Evolutionary conservation across 2,888 invertebrate species (phyloP).

Genomic region (Erebia epiphron): DNA sequence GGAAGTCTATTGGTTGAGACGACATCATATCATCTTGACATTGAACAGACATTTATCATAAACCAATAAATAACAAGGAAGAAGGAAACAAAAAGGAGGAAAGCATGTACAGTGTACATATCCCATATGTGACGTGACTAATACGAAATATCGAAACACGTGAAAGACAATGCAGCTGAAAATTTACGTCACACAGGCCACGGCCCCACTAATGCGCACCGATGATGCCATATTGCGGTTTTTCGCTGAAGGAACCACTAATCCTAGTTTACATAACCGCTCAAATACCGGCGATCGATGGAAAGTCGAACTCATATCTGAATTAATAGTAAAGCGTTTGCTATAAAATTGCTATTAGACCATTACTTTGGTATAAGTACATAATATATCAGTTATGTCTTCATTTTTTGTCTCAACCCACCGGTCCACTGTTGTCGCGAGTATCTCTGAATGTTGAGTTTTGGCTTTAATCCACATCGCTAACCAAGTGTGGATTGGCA

Average conservation of each 20-base stretch:
- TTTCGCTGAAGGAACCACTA: slow-evolving; percentile 45
- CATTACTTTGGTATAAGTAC: not conserved
- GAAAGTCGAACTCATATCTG: not conserved
- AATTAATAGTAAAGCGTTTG: not conserved
- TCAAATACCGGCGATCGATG: not conserved
- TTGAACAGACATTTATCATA: too few species aligned
- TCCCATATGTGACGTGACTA: not conserved
- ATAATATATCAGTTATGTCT: not conserved
- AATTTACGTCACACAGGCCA: slow-evolving; percentile 45
- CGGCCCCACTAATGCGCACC: slow-evolving; percentile 45
- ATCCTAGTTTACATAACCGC: slow-evolving; percentile 50
- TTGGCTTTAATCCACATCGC: too few species aligned
- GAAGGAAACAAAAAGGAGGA: not conserved
- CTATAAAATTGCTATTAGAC: not conserved
- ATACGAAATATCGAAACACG: slow-evolving; percentile 17
- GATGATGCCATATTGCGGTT: slow-evolving; percentile 50
- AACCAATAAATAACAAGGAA: not conserved
- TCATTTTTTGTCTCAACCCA: too few species aligned
- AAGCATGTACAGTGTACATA: not conserved
- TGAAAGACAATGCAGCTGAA: slow-evolving; percentile 42
- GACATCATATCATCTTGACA: too few species aligned
- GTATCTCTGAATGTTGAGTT: too few species aligned
- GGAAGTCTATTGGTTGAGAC: too few species aligned
- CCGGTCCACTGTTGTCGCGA: too few species aligned
- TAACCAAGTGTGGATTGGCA: too few species aligned